Percentiles rank a stretch among this genome's conserved stretches.
These are phyloP conservation scores for Scopus umbretta DNA, from an alignment of 2,113 vertebrate species.

Conservation along the genomic window DNA sequence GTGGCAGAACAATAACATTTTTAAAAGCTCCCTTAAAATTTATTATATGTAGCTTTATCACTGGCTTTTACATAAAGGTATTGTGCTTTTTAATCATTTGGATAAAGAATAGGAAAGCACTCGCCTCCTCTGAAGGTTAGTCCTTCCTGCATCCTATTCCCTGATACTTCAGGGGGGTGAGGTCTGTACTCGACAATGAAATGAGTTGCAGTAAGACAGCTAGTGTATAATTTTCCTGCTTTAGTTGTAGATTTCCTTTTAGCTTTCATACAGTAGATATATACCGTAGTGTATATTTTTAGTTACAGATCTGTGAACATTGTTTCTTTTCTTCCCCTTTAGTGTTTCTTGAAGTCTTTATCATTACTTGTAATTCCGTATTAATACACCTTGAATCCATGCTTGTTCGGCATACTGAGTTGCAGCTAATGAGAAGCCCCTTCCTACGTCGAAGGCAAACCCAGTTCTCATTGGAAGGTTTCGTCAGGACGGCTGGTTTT, in stretches of 20 bases:
- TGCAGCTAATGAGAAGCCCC: not conserved
- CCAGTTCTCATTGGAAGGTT: not conserved
- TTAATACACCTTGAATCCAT: not conserved
- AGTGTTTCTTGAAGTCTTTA: not conserved
- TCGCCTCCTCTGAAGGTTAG: not conserved
- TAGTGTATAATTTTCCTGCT: not conserved
- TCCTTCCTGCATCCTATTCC: not conserved
- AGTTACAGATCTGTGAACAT: not conserved
- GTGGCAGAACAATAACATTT: not conserved
- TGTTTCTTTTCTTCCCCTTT: not conserved
- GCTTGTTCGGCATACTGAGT: not conserved
- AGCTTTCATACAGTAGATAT: not conserved
- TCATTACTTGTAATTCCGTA: not conserved
- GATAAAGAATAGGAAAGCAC: not conserved
- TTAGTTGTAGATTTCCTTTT: not conserved
- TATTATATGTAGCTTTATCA: not conserved
- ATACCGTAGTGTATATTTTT: not conserved
- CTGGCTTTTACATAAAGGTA: not conserved
- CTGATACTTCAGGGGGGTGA: not conserved
- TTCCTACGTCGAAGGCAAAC: not conserved
- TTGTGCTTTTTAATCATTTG: not conserved
- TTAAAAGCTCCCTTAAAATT: not conserved
- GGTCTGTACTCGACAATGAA: not conserved
- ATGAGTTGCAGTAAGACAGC: not conserved
- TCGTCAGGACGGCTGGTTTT: not conserved